Conservation (phyloP, 2,888 invertebrate genomes). For the Tenthredo distinguenda region DNA sequence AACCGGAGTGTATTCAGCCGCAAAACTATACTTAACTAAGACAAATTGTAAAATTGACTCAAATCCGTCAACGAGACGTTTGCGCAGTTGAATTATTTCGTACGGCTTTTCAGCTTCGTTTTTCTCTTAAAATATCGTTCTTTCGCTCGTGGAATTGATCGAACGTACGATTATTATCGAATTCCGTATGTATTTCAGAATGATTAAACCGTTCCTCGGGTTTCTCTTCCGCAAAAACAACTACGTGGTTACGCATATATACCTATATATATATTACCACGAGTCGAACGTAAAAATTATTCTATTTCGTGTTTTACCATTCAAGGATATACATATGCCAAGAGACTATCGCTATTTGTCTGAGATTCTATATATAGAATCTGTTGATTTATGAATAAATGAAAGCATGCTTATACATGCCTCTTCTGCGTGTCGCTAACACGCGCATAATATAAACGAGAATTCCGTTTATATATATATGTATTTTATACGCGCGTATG, state of each 20-base stretch:
- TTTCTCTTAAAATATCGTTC: slow-evolving; percentile 59
- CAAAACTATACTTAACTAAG: background rate
- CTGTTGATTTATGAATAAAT: slow-evolving; percentile 77
- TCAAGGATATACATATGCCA: slow-evolving; percentile 71
- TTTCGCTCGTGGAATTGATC: background rate
- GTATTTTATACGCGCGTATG: background rate
- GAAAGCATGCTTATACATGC: slow-evolving; percentile 63
- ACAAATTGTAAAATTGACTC: background rate
- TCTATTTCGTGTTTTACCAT: slow-evolving; percentile 68
- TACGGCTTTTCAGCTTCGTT: background rate
- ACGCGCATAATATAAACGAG: slow-evolving; percentile 1
- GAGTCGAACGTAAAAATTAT: slow-evolving; percentile 57
- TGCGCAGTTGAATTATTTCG: background rate
- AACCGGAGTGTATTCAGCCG: slow-evolving; percentile 15
- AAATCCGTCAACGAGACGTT: background rate
- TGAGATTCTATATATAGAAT: slow-evolving; percentile 73
- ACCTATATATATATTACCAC: background rate
- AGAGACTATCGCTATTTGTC: slow-evolving; percentile 74
- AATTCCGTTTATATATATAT: background rate
- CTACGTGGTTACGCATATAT: background rate
- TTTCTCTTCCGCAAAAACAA: slow-evolving; percentile 1
- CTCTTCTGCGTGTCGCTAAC: slow-evolving; percentile 10
- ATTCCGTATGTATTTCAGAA: background rate
- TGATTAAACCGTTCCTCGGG: background rate
- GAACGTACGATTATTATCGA: background rate